Evolutionary conservation across 92 coral and sea anemone species (phyloP).

Genomic region (Ricordea florida): DNA sequence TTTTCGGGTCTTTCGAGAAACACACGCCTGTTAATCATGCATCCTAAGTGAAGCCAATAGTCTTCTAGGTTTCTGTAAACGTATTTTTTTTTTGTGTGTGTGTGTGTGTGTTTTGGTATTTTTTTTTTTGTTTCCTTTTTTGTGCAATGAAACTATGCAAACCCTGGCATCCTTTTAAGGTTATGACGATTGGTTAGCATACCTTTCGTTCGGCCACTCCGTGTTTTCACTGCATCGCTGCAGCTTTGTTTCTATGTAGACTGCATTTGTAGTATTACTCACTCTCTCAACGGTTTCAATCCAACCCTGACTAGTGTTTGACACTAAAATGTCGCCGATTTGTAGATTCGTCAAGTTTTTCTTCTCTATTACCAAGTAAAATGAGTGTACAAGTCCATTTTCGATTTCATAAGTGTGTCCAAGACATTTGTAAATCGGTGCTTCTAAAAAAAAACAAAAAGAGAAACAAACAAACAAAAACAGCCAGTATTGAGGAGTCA

Average conservation of each 20-base stretch:
- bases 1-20: too few species aligned
- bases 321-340: constrained; percentile 43
- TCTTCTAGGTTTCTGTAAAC: too few species aligned
- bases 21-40: too few species aligned
- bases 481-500: too few species aligned
- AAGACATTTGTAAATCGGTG: constrained; percentile 50
- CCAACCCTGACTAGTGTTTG: constrained; percentile 32
- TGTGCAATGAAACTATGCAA: too few species aligned
- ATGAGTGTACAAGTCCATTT: neutral
- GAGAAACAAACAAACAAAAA: neutral
- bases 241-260: constrained; percentile 34
- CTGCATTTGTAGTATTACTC: constrained; percentile 8
- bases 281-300: constrained; percentile 25
- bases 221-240: constrained; percentile 3
- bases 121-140: too few species aligned
- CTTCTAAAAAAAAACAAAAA: neutral
- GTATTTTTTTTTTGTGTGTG: too few species aligned
- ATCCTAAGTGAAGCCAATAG: too few species aligned
- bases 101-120: too few species aligned
- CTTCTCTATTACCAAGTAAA: constrained; percentile 33
- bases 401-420: constrained; percentile 42
- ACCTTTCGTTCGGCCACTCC: neutral
- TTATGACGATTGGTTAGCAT: too few species aligned
- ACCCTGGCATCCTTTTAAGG: too few species aligned
- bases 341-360: neutral